Percentiles rank a stretch among this genome's conserved stretches.
Evolutionary conservation across 1,140 invertebrate genomes (phyloP).

Genomic region (Lucilia sericata): DNA sequence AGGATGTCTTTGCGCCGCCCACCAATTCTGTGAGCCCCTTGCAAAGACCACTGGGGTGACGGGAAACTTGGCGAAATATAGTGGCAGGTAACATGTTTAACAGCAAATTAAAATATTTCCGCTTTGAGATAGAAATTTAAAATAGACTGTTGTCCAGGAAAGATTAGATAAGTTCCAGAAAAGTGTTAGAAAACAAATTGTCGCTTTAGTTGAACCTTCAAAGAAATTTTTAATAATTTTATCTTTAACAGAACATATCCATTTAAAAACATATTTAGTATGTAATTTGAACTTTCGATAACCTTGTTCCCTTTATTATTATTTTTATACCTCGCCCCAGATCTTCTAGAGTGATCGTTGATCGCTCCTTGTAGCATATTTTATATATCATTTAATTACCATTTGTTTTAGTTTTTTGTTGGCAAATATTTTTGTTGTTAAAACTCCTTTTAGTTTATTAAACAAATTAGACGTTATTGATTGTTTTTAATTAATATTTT

Average conservation of each 20-base stretch:
- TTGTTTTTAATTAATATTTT: not conserved
- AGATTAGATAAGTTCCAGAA: not conserved
- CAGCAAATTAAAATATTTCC: not conserved
- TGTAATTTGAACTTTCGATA: not conserved
- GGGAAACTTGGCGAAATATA: constrained; percentile 60
- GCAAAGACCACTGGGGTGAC: constrained; percentile 52
- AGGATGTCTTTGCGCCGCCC: constrained; percentile 50
- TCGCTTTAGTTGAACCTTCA: not conserved
- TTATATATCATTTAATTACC: not conserved
- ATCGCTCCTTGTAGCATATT: not conserved
- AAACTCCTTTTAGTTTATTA: not conserved
- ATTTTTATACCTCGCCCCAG: not conserved
- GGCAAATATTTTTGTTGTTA: not conserved
- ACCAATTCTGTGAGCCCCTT: constrained; percentile 59
- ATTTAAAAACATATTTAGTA: not conserved
- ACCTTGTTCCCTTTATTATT: not conserved
- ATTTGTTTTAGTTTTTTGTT: constrained; percentile 7
- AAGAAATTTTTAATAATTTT: not conserved
- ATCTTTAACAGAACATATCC: not conserved
- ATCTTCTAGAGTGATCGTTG: not conserved
- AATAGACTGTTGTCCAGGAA: not conserved
- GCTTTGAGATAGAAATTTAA: not conserved
- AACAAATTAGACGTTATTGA: not conserved
- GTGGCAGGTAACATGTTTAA: constrained; percentile 60
- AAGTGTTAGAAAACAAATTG: not conserved